phyloP scores from a whole-genome alignment of 2,797 vertebrate genomes.

The Gallinago solitaria region DNA sequence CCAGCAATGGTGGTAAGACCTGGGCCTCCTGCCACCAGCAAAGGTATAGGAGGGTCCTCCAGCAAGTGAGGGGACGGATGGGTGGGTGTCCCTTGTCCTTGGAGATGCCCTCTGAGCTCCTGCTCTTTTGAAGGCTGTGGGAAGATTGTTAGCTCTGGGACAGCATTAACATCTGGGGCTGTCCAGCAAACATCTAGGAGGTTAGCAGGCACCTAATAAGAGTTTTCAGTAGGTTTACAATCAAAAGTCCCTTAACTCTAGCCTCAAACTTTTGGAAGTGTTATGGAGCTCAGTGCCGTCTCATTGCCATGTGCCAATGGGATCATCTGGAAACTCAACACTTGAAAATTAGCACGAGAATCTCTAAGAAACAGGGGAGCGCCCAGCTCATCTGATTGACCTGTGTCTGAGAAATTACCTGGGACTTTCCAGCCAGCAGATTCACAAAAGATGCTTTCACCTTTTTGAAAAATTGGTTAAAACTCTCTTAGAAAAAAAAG shows the following conservation, averaged over 20 bases:
- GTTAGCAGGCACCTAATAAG: neutral
- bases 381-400: neutral
- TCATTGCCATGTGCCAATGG: neutral
- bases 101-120: neutral
- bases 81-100: no score
- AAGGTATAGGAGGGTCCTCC: accelerated
- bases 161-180: neutral
- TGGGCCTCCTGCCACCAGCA: neutral
- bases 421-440: neutral
- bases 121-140: neutral
- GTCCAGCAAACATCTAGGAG: neutral
- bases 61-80: accelerated
- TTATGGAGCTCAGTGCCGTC: neutral
- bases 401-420: neutral
- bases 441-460: neutral
- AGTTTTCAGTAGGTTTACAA: neutral
- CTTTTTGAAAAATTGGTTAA: neutral
- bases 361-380: neutral
- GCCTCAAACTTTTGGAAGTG: neutral
- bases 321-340: neutral
- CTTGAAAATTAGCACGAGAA: neutral
- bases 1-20: accelerated
- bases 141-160: neutral
- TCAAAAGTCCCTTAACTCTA: neutral
- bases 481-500: neutral